phyloP scores from a whole-genome alignment of 2,113 vertebrate species.

The Pelecanus crispus region DNA sequence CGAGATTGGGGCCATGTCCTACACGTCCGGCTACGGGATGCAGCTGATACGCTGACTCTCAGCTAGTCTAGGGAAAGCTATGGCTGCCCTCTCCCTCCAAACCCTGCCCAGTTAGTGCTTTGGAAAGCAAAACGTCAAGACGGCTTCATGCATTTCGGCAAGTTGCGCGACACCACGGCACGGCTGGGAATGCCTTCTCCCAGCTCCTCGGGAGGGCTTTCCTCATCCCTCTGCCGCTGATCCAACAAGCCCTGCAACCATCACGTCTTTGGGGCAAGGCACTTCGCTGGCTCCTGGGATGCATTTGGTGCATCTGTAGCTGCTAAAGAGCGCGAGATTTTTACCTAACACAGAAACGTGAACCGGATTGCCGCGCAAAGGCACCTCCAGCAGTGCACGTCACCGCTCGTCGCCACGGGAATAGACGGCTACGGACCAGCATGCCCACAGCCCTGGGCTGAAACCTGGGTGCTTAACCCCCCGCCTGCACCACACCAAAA shows the following conservation, averaged over 20 bases:
- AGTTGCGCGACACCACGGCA: neutral
- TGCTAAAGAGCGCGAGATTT: neutral
- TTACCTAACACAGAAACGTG: neutral
- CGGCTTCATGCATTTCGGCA: neutral
- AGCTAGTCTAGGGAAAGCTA: fast-evolving
- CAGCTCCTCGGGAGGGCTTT: neutral
- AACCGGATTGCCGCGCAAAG: neutral
- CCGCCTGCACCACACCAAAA: neutral
- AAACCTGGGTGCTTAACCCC: neutral
- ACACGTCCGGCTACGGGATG: neutral
- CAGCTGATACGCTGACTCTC: neutral
- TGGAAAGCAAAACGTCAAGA: neutral
- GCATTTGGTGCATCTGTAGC: fast-evolving
- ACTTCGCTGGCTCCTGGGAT: neutral
- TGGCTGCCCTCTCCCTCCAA: neutral
- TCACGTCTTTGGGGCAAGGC: neutral
- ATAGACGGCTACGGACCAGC: neutral
- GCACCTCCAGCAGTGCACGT: neutral
- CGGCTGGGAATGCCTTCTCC: neutral
- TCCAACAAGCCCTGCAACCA: neutral
- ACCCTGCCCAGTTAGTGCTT: neutral
- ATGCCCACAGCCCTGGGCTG: neutral
- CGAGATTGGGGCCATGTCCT: neutral
- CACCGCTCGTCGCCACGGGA: too few relatives aligned
- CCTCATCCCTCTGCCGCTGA: too few relatives aligned